Evolutionary conservation across 1,140 invertebrate species (phyloP).

Genomic region (Lepidostoma basale): DNA sequence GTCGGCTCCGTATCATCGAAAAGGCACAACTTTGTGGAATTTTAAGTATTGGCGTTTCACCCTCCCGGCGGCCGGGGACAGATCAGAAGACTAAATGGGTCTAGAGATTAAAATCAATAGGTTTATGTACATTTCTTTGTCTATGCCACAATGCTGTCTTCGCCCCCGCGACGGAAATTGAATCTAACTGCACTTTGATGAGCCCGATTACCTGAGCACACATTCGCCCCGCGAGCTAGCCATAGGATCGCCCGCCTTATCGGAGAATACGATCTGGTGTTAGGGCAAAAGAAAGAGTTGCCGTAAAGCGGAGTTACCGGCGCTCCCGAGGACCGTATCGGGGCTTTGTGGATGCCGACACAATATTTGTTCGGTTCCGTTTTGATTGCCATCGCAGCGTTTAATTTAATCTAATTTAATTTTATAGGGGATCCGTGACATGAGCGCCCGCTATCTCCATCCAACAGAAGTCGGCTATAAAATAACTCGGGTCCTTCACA

Average conservation of each 20-base stretch:
- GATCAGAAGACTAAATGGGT: slow-evolving; percentile 32
- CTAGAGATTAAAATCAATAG: slow-evolving; percentile 37
- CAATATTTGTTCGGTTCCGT: slow-evolving; percentile 1
- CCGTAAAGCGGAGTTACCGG: slow-evolving; percentile 8
- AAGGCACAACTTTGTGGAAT: slow-evolving; percentile 35
- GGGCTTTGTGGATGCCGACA: neutral
- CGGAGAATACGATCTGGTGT: slow-evolving; percentile 19
- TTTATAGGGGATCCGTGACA: neutral
- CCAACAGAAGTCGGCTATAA: no score
- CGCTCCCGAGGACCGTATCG: neutral
- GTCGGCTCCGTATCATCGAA: slow-evolving; percentile 32
- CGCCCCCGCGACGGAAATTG: neutral
- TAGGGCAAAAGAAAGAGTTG: slow-evolving; percentile 7
- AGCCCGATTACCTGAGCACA: slow-evolving; percentile 15
- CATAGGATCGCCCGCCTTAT: slow-evolving; percentile 4
- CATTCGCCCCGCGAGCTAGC: neutral
- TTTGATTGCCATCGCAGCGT: slow-evolving; percentile 4
- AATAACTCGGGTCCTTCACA: no score
- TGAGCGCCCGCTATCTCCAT: no score
- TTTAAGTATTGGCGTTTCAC: slow-evolving; percentile 41
- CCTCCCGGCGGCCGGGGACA: slow-evolving; percentile 25
- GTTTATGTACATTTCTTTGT: slow-evolving; percentile 30
- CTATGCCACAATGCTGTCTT: neutral
- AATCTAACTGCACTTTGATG: slow-evolving; percentile 39
- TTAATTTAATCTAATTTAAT: slow-evolving; percentile 4